Evolutionary conservation across 2,797 vertebrate species (phyloP).

Genomic region (Pseudopleuronectes americanus): DNA sequence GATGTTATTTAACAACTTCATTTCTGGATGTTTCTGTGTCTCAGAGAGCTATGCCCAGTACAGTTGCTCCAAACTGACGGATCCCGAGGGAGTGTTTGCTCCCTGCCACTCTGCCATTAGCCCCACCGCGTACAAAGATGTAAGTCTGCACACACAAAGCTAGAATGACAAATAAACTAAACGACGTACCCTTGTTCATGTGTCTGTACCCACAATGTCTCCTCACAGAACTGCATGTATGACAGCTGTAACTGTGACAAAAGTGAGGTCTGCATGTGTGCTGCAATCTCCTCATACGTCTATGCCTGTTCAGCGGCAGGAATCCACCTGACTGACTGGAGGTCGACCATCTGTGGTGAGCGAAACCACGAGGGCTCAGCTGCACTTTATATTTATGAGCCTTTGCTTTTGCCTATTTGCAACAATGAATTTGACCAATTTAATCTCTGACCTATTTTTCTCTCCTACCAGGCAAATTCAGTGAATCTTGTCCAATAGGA

Average conservation of each 20-base stretch:
- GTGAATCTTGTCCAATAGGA: conserved; percentile 72
- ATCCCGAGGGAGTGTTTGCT: conserved; percentile 79
- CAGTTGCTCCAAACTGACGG: conserved; percentile 86
- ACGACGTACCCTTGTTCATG: not conserved
- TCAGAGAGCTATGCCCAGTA: conserved; percentile 85
- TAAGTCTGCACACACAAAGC: conserved; percentile 64
- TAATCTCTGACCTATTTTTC: not conserved
- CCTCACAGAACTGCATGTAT: conserved; percentile 80
- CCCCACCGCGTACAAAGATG: conserved; percentile 80
- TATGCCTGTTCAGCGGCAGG: conserved; percentile 75
- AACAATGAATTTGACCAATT: not conserved
- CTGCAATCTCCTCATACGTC: conserved; percentile 79
- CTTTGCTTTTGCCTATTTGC: not conserved
- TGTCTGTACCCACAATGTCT: not conserved
- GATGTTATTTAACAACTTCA: not conserved
- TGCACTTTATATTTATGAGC: not conserved
- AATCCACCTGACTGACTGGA: conserved; percentile 74
- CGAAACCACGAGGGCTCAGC: conserved; percentile 71
- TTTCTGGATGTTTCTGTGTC: conserved; percentile 22
- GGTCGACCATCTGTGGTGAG: conserved; percentile 76
- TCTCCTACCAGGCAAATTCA: conserved; percentile 73
- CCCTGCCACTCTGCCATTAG: conserved; percentile 83
- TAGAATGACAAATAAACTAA: not conserved
- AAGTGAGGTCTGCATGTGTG: conserved; percentile 84
- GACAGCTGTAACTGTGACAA: conserved; percentile 83